Evolutionary conservation across 1,140 invertebrate genomes (phyloP).

Genomic region (Semibalanus balanoides): DNA sequence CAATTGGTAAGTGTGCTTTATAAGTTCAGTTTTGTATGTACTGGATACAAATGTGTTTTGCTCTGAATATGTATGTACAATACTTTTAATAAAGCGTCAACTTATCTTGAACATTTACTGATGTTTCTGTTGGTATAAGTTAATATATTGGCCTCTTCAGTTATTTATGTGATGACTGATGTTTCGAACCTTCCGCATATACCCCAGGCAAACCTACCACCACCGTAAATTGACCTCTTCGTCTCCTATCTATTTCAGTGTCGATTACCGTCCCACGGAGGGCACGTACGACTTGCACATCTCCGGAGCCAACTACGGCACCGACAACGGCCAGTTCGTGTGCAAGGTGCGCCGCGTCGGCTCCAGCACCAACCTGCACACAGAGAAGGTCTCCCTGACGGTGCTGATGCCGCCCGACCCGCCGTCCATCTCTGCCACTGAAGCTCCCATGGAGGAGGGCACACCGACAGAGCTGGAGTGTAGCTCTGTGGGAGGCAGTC

Average conservation of each 20-base stretch:
- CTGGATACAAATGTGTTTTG: too few species aligned
- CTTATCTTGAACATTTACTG: too few species aligned
- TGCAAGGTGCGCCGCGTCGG: slow-evolving; percentile 71
- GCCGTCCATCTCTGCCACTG: slow-evolving; percentile 53
- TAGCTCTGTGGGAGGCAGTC: slow-evolving; percentile 69
- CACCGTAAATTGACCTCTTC: too few species aligned
- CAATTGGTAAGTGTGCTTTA: too few species aligned
- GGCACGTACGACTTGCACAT: slow-evolving; percentile 79
- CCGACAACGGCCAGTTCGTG: slow-evolving; percentile 81
- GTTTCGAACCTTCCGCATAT: too few species aligned
- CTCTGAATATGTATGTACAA: too few species aligned
- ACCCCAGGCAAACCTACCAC: too few species aligned
- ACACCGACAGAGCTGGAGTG: slow-evolving; percentile 50
- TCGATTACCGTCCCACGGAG: slow-evolving; percentile 55
- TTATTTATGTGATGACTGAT: too few species aligned
- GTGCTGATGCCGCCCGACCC: slow-evolving; percentile 67
- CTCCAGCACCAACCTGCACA: slow-evolving; percentile 63
- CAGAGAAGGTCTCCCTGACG: slow-evolving; percentile 64
- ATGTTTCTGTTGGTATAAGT: too few species aligned
- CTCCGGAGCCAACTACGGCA: slow-evolving; percentile 46
- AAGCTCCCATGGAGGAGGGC: slow-evolving; percentile 59
- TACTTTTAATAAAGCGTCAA: too few species aligned
- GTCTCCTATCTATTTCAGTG: slow-evolving; percentile 33
- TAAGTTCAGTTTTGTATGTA: too few species aligned
- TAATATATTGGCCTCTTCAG: too few species aligned